Evolutionary conservation across 1,140 invertebrate species (phyloP).

Genomic region (Drosophila orosa): DNA sequence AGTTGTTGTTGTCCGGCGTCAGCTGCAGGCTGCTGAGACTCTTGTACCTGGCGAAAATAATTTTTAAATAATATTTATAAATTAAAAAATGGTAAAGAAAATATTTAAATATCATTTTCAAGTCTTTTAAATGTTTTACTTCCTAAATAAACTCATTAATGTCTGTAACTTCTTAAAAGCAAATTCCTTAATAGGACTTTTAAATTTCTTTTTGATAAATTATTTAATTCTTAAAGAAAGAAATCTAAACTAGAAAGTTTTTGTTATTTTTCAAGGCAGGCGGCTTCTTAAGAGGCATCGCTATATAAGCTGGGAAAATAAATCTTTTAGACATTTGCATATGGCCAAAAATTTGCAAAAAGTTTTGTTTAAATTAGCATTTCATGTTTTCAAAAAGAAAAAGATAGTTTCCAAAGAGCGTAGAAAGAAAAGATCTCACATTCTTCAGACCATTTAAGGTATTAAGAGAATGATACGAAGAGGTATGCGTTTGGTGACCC

Average conservation of each 20-base stretch:
- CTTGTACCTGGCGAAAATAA: constrained; percentile 70
- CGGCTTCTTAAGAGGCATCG: constrained; percentile 1
- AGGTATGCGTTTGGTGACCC: background rate
- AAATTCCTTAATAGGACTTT: background rate
- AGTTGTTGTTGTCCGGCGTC: constrained; percentile 76
- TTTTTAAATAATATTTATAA: background rate
- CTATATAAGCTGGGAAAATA: constrained; percentile 4
- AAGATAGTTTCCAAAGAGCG: background rate
- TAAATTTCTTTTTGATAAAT: background rate
- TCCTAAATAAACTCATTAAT: too few species aligned
- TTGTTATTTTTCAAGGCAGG: background rate
- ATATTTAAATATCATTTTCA: background rate
- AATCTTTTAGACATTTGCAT: constrained; percentile 2
- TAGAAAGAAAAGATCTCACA: background rate
- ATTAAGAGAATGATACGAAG: too few species aligned
- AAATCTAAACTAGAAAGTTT: background rate
- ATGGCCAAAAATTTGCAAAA: background rate
- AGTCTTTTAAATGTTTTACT: background rate
- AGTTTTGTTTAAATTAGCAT: constrained; percentile 4
- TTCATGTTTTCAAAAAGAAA: background rate
- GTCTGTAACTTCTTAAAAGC: background rate
- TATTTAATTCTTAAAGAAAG: background rate
- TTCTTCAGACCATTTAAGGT: background rate
- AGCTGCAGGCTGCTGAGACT: constrained; percentile 83
- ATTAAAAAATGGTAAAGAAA: background rate